phyloP scores from a whole-genome alignment of 2,113 vertebrate species.

The Fregetta grallaria region DNA sequence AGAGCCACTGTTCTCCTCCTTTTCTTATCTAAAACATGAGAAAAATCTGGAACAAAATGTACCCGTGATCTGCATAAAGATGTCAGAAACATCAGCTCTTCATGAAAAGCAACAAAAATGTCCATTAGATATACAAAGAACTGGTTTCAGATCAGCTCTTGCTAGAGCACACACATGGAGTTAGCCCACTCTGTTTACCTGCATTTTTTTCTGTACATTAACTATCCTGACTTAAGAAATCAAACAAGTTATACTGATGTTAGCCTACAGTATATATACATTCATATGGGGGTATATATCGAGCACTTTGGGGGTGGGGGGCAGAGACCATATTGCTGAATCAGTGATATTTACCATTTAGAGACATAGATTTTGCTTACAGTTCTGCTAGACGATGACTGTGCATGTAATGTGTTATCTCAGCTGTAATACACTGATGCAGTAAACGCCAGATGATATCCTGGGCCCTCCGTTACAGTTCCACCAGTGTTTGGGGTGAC shows the following conservation, averaged over 20 bases:
- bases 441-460: background rate
- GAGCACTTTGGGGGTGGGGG: background rate
- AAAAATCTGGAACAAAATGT: background rate
- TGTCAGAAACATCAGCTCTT: background rate
- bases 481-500: background rate
- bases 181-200: background rate
- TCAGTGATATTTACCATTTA: background rate
- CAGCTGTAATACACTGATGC: background rate
- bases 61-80: background rate
- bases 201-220: background rate
- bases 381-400: background rate
- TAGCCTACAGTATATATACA: background rate
- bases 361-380: background rate
- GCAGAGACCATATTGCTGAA: background rate
- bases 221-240: background rate
- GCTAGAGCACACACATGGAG: background rate
- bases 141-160: background rate
- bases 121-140: background rate
- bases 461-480: background rate
- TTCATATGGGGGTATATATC: background rate
- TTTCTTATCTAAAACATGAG: background rate
- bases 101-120: background rate
- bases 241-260: background rate
- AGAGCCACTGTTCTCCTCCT: background rate
- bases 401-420: background rate